A percentile compares a stretch with the other conserved stretches of the same genome.
These are phyloP conservation scores for Luehdorfia chinensis DNA, from an alignment of 1,140 invertebrate species.

Conservation along the genomic window DNA sequence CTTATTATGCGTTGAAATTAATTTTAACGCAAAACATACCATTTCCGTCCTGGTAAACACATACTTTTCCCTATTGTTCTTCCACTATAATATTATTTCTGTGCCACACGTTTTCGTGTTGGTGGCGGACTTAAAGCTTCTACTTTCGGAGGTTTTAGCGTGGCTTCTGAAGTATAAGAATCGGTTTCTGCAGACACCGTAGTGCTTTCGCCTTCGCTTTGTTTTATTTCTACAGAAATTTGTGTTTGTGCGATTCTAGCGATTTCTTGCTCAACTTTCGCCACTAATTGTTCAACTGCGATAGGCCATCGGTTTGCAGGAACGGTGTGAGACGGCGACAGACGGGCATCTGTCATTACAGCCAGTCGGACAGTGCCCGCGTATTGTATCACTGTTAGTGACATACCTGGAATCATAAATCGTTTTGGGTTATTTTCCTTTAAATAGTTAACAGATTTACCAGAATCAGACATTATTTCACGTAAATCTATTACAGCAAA, in stretches of 20 bases:
- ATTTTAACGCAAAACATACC: too few relatives aligned
- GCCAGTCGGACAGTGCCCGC: constrained; percentile 82
- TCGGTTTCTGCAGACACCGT: neutral
- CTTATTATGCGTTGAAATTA: too few relatives aligned
- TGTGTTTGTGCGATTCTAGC: constrained; percentile 38
- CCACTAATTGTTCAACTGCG: constrained; percentile 48
- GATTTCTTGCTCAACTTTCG: constrained; percentile 55
- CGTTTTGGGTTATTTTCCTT: too few relatives aligned
- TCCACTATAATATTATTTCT: constrained; percentile 26
- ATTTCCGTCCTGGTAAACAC: too few relatives aligned
- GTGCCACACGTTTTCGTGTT: constrained; percentile 13
- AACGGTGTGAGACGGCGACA: constrained; percentile 78
- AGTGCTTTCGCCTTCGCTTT: too few relatives aligned
- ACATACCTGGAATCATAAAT: constrained; percentile 79
- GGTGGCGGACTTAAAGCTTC: constrained; percentile 23
- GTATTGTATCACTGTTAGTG: constrained; percentile 86
- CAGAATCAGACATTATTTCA: too few relatives aligned
- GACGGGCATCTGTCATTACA: constrained; percentile 86
- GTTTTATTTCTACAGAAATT: too few relatives aligned
- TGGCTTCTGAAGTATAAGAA: too few relatives aligned
- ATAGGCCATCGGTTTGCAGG: constrained; percentile 56
- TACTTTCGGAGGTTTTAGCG: constrained; percentile 15
- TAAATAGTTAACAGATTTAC: too few relatives aligned
- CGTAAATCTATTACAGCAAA: too few relatives aligned
- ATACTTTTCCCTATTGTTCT: too few relatives aligned